Percentiles rank a stretch among this genome's conserved stretches.
Conservation (phyloP, 2,113 vertebrate species). For the Oreotrochilus melanogaster region DNA sequence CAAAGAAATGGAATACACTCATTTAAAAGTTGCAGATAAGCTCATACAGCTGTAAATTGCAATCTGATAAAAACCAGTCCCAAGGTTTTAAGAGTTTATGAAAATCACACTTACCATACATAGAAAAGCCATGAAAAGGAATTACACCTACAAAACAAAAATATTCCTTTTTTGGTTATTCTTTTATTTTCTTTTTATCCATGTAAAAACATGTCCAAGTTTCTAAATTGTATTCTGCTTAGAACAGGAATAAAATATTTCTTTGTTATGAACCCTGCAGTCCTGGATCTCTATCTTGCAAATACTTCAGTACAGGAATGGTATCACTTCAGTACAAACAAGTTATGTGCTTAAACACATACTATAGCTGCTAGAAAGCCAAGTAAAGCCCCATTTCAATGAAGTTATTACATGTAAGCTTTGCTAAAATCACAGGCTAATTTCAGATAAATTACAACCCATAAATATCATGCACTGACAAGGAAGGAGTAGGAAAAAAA, state of each 20-base stretch:
- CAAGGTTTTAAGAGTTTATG: neutral
- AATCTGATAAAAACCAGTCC: neutral
- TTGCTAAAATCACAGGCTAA: slow-evolving; percentile 16
- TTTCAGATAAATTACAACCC: slow-evolving; percentile 25
- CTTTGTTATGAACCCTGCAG: neutral
- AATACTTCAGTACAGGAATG: neutral
- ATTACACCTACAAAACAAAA: slow-evolving; percentile 89
- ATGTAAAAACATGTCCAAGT: neutral
- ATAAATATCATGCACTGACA: neutral
- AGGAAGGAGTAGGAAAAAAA: neutral
- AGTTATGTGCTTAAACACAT: neutral
- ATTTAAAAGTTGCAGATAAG: neutral
- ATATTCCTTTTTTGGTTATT: neutral
- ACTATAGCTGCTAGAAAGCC: neutral
- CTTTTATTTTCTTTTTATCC: neutral
- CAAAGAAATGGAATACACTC: neutral
- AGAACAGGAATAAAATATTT: neutral
- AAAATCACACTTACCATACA: slow-evolving; percentile 91
- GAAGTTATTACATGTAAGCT: neutral
- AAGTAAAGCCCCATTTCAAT: neutral
- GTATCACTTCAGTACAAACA: neutral
- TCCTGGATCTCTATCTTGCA: neutral
- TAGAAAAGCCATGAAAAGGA: slow-evolving; percentile 98
- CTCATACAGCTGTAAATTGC: neutral
- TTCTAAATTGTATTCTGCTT: neutral